Base-by-base conservation (phyloP, 1,140 invertebrate genomes). In the Zeugodacus cucurbitae region DNA sequence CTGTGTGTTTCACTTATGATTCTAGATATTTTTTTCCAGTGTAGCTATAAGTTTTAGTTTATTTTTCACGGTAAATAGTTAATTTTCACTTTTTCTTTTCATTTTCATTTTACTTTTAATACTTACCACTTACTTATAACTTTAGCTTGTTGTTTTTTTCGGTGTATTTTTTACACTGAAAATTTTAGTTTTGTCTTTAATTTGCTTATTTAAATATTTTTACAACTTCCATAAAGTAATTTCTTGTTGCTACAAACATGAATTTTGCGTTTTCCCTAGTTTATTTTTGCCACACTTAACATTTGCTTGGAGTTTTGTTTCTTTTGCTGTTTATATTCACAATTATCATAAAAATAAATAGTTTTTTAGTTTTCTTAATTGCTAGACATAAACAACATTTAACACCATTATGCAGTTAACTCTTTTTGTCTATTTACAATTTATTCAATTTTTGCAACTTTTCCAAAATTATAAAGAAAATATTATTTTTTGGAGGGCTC, bases 361-460 rank as follows among this genome's bases (percentile, higher is more conserved):
- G n/a, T n/a, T 10, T 11, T 82, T 82, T 48, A n/a, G 1, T n/a
- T 82, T 82, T 29, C 74, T 82, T 82, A 82, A 8, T 48, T 48
- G 74, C 41, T 82, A 82, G 11, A 37, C 22, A 82, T 48, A 82
- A 82, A 82, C 74, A 82, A 82, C 74, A 82, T 82, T 82, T n/a
- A 82, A 82, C 74, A 82, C 37, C n/a, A 82, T 82, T 26, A 3
- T 48, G 37, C n/a, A 26, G 34, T 34, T 20, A 26, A 82, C 22
- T 2, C 41, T n/a, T 48, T 10, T 48, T 11, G 3, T 26, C 41
- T 82, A 82, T 82, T 48, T 82, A 82, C 74, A 82, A 26, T 11
- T 82, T n/a, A 44, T 82, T 14, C 17, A 20, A 29, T 29, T 37
- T 59, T 59, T 59, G 22, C 0, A 10, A 54, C 48, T 54, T 2